Evolutionary conservation across 1,140 invertebrate species (phyloP).

Genomic region (Hyphantria cunea): DNA sequence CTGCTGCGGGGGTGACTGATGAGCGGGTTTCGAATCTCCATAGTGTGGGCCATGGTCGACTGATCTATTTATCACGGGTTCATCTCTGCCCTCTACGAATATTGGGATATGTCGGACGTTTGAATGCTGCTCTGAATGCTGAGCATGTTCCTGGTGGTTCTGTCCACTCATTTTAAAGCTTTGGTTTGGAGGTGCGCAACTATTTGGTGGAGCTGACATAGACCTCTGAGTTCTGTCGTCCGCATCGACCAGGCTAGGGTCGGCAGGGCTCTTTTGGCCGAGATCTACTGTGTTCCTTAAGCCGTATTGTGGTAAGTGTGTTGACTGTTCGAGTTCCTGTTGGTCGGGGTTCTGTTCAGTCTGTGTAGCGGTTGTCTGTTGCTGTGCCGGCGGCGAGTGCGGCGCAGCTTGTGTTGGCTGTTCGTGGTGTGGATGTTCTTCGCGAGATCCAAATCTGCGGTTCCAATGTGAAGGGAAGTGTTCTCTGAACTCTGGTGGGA

Average conservation of each 20-base stretch:
- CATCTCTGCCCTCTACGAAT: constrained; percentile 91
- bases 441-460: constrained; percentile 65
- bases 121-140: constrained; percentile 51
- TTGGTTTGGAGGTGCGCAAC: constrained; percentile 53
- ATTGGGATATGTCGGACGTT: constrained; percentile 92
- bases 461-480: constrained; percentile 82
- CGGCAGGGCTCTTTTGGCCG: constrained; percentile 85
- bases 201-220: constrained; percentile 86
- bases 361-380: constrained; percentile 79
- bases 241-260: constrained; percentile 79
- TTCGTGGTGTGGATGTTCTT: constrained; percentile 46
- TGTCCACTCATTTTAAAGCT: constrained; percentile 73
- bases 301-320: constrained; percentile 85
- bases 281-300: constrained; percentile 89
- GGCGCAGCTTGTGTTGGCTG: constrained; percentile 44
- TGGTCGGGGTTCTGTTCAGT: constrained; percentile 64
- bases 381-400: constrained; percentile 53
- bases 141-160: constrained; percentile 58
- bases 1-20: constrained; percentile 54
- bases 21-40: constrained; percentile 62
- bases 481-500: constrained; percentile 83
- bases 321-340: constrained; percentile 45
- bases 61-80: constrained; percentile 86
- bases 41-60: constrained; percentile 65
- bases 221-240: constrained; percentile 84